Base-by-base conservation (phyloP, 2,113 vertebrate species). In the Eira barbara region DNA sequence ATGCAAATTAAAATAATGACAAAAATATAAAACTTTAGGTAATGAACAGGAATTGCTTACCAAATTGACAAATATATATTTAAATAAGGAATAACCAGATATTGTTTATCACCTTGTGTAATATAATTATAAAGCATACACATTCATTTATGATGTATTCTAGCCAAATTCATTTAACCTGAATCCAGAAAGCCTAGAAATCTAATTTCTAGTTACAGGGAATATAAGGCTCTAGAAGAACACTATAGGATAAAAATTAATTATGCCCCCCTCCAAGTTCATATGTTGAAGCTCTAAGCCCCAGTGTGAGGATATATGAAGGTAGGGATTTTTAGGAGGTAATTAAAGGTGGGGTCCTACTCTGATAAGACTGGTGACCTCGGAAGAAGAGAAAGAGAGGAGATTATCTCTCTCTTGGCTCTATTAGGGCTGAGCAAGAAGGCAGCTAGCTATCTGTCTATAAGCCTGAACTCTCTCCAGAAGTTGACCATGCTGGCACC, bases 1-100 rank as follows among this genome's bases (percentile, higher is more conserved):
- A 76, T 52, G 39, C 29, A 79, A 85, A 95, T n/a, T 49, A 79
- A 95, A 96, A 95, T 31, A 88, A 83, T 59, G 36, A 95, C 23
- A 88, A 85, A 89, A 15, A 69, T 45, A 73, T 47, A 63, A 95
- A 94, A 85, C 69, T 57, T 63, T n/a, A n/a, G 59, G n/a, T 47
- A 90, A 69, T 27, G 45, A 52, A 2, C 36, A 59, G 18, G 27
- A 92, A 92, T 3, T 87, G 39, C 29, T 79, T 79, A 92, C 76
- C 59, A 55, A 71, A 82, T 3, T 71, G 49, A 82, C 20, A 92
- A 81, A 52, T 11, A 79, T 9, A 45, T 81, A 65, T 89, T 83
- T 69, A 57, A 94, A 5, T 59, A 86, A 81, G n/a, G n/a, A 92
- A 49, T 42, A 84, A 45, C n/a, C 27, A 84, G 15, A 59, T 59